Conservation (phyloP, 2,797 vertebrate genomes). For the Propithecus perrieri region DNA sequence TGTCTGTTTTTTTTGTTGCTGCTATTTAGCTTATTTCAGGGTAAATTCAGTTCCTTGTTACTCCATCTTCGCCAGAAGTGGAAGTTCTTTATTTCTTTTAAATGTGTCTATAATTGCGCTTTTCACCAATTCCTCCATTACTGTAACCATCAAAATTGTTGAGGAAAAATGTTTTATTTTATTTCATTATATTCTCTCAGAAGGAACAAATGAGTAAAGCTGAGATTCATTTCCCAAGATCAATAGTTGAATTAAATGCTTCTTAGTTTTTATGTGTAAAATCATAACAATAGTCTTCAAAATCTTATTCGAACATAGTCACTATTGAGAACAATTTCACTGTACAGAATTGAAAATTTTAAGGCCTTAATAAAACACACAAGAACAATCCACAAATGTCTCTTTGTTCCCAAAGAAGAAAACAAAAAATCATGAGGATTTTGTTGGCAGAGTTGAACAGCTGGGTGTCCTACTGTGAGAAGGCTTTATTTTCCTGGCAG, state of each 20-base stretch:
- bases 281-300: slow-evolving; percentile 28
- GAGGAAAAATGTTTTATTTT: background rate
- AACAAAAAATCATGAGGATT: slow-evolving; percentile 43
- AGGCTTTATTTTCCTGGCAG: background rate
- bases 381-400: slow-evolving; percentile 43
- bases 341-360: slow-evolving; percentile 22
- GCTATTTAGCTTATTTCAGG: background rate
- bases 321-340: background rate
- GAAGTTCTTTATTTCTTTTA: background rate
- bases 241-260: slow-evolving; percentile 30
- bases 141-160: background rate
- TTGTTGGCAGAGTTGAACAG: background rate
- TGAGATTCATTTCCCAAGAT: slow-evolving; percentile 9
- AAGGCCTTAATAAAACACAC: slow-evolving; percentile 43
- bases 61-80: background rate
- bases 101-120: background rate
- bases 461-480: background rate
- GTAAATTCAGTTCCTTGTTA: background rate
- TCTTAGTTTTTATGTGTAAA: slow-evolving; percentile 2
- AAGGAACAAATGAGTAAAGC: slow-evolving; percentile 19
- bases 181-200: background rate
- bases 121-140: background rate
- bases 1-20: background rate
- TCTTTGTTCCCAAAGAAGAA: slow-evolving; percentile 55
- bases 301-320: background rate